Evolutionary conservation across 2,797 vertebrate species (phyloP).

Genomic region (Remorina albescens): DNA sequence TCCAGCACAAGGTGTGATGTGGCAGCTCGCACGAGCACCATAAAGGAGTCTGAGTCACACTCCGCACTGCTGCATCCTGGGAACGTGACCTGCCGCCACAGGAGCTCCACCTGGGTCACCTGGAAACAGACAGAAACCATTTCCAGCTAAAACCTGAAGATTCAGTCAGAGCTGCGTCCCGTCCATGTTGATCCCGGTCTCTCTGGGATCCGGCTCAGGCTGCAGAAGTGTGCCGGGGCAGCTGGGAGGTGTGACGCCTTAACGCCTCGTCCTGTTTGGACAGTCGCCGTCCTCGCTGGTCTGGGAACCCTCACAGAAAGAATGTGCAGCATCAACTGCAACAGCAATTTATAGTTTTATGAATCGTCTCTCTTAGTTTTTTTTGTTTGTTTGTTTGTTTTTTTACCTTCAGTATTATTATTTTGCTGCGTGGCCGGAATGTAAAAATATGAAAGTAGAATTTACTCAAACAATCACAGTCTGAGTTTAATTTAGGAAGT

Average conservation of each 20-base stretch:
- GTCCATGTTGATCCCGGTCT: no score
- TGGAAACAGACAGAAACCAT: no score
- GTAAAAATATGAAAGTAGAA: no score
- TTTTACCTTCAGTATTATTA: no score
- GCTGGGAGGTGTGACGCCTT: constrained; percentile 74
- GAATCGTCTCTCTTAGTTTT: no score
- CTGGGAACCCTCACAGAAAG: constrained; percentile 33
- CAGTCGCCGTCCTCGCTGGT: constrained; percentile 48
- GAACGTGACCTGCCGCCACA: constrained; percentile 29
- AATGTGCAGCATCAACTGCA: background rate
- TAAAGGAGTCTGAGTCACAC: constrained; percentile 55
- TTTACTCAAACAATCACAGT: no score
- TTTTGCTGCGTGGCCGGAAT: no score
- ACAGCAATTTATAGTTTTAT: background rate
- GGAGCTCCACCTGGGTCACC: constrained; percentile 4
- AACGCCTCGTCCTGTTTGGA: constrained; percentile 75
- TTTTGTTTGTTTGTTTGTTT: no score
- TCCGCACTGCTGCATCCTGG: constrained; percentile 22
- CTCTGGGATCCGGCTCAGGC: constrained; percentile 12
- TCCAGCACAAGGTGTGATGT: constrained; percentile 78
- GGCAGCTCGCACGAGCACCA: constrained; percentile 47
- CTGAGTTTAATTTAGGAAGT: no score
- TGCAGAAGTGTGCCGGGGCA: constrained; percentile 76
- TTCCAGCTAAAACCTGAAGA: background rate
- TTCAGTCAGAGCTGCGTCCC: background rate